Evolutionary conservation across 2,113 vertebrate species (phyloP), one percentile per base, ranked within the genome.

Genomic region (Ia io): DNA sequence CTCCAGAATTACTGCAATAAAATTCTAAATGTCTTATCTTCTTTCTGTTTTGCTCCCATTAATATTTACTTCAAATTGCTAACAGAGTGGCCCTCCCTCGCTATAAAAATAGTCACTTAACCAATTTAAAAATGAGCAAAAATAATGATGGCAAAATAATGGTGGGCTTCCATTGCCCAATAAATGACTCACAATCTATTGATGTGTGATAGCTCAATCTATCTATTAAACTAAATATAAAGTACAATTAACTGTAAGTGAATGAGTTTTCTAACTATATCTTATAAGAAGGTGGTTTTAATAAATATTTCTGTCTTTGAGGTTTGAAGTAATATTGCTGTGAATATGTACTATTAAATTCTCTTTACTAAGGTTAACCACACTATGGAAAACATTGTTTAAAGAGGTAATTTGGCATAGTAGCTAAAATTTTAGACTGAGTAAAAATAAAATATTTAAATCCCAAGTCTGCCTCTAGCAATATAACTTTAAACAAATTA

Each of bases 271-370:
- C 22, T 37, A 86, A 47, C 28, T 49, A 32, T 28, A 70, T 73
- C 47, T 65, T 84, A 56, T 5, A 89, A 86, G 7, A 32, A 69
- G 30, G n/a, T 40, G 30, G 22, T 51, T 93, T 95, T 69, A 84
- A 70, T 89, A 95, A 93, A 95, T 53, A 87, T 76, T 49, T 70
- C 4, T 32, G 44, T 70, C 56, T 69, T 79, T 87, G 63, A 79
- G 23, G 23, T 35, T 87, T 89, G 4, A 74, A 49, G 25, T 70
- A 70, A 42, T 51, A 61, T 61, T 73, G 17, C 8, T 89, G 35
- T 88, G 16, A 56, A 93, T 93, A 86, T 44, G 0, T 28, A 3
- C 3, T 84, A 20, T 79, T 86, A 79, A 84, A n/a, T 86, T 93
- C 8, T 74, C 32, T 76, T 67, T 87, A 78, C 40, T 90, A 32